A percentile compares a stretch with the other conserved stretches of the same genome.
Conservation (phyloP, 2,888 invertebrate genomes). For the Tetropium fuscum region DNA sequence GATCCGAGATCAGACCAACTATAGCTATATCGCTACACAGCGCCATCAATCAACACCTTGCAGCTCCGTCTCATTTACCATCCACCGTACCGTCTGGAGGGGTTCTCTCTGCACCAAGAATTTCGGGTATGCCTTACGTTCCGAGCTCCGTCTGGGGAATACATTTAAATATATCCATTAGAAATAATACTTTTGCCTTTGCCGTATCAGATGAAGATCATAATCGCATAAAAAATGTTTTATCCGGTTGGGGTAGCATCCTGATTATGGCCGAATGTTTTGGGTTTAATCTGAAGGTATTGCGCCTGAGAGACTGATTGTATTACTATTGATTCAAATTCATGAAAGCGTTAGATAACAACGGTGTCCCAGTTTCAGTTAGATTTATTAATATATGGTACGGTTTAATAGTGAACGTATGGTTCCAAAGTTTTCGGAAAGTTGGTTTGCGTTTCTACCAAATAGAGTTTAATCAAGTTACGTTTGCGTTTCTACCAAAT, state of each 20-base stretch:
- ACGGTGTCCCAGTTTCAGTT: too few species aligned
- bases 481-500: too few species aligned
- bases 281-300: background rate
- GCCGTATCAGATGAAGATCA: background rate
- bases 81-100: slow-evolving; percentile 36
- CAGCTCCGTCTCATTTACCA: slow-evolving; percentile 46
- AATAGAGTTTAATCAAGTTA: too few species aligned
- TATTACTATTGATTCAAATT: too few species aligned
- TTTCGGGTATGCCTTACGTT: slow-evolving; percentile 35
- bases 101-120: slow-evolving; percentile 37
- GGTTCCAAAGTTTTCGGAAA: too few species aligned
- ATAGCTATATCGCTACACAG: slow-evolving; percentile 45
- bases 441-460: too few species aligned
- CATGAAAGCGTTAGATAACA: too few species aligned
- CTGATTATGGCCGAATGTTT: background rate
- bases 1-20: slow-evolving; percentile 40
- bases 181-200: slow-evolving; percentile 19
- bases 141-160: slow-evolving; percentile 23
- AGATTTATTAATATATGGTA: too few species aligned
- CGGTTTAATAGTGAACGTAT: too few species aligned
- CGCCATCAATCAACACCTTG: slow-evolving; percentile 53
- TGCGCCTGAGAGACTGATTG: background rate
- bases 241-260: slow-evolving; percentile 6
- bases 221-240: slow-evolving; percentile 9
- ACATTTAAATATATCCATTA: slow-evolving; percentile 31